A percentile compares a stretch with the other conserved stretches of the same genome.
Evolutionary conservation across 2,113 vertebrate species (phyloP).

Genomic region (Progne subis): DNA sequence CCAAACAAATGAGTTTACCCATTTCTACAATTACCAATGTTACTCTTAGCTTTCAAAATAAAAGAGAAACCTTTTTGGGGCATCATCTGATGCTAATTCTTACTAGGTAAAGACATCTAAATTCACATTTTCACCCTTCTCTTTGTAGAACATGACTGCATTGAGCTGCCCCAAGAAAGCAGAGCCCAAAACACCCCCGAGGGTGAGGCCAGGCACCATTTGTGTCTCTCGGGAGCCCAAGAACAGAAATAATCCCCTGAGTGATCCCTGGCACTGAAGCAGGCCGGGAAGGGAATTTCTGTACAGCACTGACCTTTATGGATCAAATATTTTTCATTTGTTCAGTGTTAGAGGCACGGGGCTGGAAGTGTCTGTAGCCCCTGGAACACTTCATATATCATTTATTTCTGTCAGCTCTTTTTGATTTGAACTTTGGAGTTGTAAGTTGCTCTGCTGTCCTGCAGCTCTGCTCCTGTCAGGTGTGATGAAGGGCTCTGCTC

Average conservation of each 20-base stretch:
- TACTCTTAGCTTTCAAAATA: neutral
- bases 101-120: neutral
- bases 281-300: neutral
- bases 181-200: neutral
- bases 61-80: neutral
- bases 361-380: neutral
- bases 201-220: neutral
- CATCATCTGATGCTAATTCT: neutral
- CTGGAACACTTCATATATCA: neutral
- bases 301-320: neutral
- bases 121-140: neutral
- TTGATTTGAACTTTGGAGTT: neutral
- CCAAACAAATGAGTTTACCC: neutral
- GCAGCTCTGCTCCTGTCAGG: constrained; percentile 19
- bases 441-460: neutral
- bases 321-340: neutral
- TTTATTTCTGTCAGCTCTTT: neutral
- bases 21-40: neutral
- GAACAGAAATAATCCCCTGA: neutral
- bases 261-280: neutral
- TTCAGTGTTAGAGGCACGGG: neutral
- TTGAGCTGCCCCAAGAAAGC: neutral
- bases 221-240: neutral
- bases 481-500: neutral
- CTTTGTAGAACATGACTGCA: neutral